A percentile compares a stretch with the other conserved stretches of the same genome.
Conservation (phyloP, 2,888 invertebrate species). For the Cantharis rustica region DNA sequence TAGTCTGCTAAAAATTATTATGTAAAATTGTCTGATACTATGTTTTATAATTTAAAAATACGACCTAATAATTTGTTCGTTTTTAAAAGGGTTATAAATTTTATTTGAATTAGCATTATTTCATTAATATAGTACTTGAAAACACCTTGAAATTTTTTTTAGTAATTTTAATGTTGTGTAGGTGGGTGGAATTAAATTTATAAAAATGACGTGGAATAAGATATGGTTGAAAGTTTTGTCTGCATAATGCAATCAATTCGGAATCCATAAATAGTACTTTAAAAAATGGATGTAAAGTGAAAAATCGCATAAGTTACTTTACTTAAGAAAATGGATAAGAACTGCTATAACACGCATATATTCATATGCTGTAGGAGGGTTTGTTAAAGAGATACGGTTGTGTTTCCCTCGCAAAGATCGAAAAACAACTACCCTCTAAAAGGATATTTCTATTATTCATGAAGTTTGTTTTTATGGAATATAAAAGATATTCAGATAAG, state of each 20-base stretch:
- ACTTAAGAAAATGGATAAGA: conserved; percentile 45
- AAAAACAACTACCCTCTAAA: conserved; percentile 39
- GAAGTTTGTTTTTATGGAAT: conserved; percentile 40
- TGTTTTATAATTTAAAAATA: conserved; percentile 8
- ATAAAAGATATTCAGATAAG: conserved; percentile 39
- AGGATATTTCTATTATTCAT: conserved; percentile 43
- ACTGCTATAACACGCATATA: conserved; percentile 33
- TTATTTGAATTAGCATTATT: neutral
- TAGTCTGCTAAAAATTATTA: conserved; percentile 24
- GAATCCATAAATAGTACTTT: conserved; percentile 39
- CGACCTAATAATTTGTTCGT: neutral
- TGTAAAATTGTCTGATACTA: conserved; percentile 14
- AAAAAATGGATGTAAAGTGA: conserved; percentile 44
- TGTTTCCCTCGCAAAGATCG: conserved; percentile 34
- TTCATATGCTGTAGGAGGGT: conserved; percentile 32
- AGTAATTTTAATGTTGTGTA: neutral
- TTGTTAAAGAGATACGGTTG: conserved; percentile 31
- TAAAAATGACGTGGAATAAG: neutral
- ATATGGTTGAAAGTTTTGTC: neutral
- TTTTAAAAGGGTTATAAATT: neutral
- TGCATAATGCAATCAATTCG: conserved; percentile 37
- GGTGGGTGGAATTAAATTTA: neutral
- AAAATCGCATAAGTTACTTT: conserved; percentile 43
- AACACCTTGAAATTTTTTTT: neutral
- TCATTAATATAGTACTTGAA: neutral